These are phyloP conservation scores for Phymatocera aterrima DNA, from an alignment of 2,888 invertebrate species.

Conservation along the genomic window DNA sequence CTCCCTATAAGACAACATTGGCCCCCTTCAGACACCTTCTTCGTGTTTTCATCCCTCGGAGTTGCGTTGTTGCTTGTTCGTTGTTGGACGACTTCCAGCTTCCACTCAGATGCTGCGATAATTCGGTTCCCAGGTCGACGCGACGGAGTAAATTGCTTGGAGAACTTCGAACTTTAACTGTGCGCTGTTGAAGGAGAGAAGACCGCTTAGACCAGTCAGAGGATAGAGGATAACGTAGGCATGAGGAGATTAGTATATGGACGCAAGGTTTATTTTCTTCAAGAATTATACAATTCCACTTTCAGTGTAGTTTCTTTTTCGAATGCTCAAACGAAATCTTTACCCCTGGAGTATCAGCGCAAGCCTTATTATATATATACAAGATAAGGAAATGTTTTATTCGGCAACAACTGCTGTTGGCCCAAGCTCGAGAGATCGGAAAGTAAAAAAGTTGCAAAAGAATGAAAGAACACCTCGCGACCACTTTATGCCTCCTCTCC, in stretches of 20 bases:
- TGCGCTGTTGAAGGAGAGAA: background rate
- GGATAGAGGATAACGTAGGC: background rate
- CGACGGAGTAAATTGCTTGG: background rate
- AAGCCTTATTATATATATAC: too few relatives aligned
- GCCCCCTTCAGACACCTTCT: background rate
- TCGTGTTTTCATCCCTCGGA: background rate
- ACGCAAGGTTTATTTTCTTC: background rate
- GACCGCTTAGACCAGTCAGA: background rate
- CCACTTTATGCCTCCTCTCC: constrained; percentile 18
- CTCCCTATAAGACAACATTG: background rate
- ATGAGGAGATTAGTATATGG: too few relatives aligned
- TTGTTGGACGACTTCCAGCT: background rate
- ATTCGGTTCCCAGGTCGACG: background rate
- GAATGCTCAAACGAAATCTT: background rate
- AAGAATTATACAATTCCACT: too few relatives aligned
- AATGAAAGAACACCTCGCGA: constrained; percentile 19
- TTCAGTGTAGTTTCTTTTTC: too few relatives aligned
- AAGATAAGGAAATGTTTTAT: constrained; percentile 1
- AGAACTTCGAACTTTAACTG: background rate
- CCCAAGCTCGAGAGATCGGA: background rate
- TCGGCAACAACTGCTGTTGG: constrained; percentile 29
- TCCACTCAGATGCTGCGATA: background rate
- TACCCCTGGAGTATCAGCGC: background rate
- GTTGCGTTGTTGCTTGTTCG: background rate
- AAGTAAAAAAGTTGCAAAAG: constrained; percentile 17